phyloP scores from a whole-genome alignment of 2,797 vertebrate species.

The Basileuterus tristriatus region DNA sequence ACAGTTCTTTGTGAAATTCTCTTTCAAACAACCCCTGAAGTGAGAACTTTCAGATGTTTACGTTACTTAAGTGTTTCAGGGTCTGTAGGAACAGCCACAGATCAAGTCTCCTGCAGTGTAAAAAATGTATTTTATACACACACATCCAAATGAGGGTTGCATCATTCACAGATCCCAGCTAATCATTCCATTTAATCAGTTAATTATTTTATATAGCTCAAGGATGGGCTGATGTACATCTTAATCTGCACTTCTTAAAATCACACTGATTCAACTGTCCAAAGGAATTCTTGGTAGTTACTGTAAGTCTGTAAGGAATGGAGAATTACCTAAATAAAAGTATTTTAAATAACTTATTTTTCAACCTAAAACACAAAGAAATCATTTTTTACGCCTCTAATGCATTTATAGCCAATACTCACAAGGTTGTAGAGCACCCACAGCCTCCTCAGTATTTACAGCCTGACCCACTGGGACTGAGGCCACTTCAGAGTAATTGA shows the following conservation, averaged over 20 bases:
- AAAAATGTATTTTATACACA: not conserved
- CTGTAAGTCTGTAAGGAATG: not conserved
- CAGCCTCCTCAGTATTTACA: not conserved
- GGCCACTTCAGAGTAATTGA: not conserved
- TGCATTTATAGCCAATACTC: not conserved
- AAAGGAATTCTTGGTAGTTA: not conserved
- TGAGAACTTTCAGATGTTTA: not conserved
- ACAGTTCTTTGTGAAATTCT: not conserved
- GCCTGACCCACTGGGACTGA: not conserved
- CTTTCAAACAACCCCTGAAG: not conserved
- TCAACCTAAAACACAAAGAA: not conserved
- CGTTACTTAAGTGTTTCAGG: not conserved
- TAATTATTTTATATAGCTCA: not conserved
- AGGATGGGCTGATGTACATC: not conserved
- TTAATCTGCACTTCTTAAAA: not conserved
- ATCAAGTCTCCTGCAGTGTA: not conserved
- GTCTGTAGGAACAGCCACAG: not conserved
- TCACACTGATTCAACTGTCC: not conserved
- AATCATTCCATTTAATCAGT: not conserved
- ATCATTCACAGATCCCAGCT: not conserved
- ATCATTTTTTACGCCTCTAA: not conserved
- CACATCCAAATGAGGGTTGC: not conserved
- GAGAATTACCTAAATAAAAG: not conserved
- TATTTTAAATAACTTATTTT: not conserved
- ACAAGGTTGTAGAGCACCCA: not conserved